Conservation (phyloP, 2,113 vertebrate genomes). For the Bujurquina vittata region DNA sequence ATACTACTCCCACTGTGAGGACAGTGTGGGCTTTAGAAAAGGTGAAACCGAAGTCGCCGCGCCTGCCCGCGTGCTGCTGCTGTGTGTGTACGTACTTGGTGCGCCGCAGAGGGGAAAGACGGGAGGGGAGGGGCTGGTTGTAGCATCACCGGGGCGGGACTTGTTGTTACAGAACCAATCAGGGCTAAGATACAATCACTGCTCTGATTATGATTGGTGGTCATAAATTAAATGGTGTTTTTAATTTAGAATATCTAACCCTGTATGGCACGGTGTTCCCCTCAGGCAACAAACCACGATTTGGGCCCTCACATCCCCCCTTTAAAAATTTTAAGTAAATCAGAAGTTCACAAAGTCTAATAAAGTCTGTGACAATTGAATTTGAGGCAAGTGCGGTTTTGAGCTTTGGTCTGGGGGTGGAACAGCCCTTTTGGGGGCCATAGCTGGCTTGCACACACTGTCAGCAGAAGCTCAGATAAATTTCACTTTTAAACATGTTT, state of each 20-base stretch:
- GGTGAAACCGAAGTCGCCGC: slow-evolving; percentile 32
- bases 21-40: not conserved
- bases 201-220: not conserved
- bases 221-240: not conserved
- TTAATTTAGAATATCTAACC: not conserved
- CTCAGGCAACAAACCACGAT: too few species aligned
- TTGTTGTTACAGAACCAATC: slow-evolving; percentile 39
- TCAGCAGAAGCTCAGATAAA: too few species aligned
- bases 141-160: slow-evolving; percentile 38
- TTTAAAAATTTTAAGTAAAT: too few species aligned
- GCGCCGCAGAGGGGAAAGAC: slow-evolving; percentile 45
- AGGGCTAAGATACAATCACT: not conserved
- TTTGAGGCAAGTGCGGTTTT: too few species aligned
- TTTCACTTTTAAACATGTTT: too few species aligned
- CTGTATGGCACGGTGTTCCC: too few species aligned
- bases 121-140: slow-evolving; percentile 44
- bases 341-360: too few species aligned
- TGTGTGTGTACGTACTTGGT: slow-evolving; percentile 7
- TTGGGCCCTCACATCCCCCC: too few species aligned
- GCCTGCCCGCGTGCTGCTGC: slow-evolving; percentile 10
- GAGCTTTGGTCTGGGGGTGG: too few species aligned
- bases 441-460: too few species aligned
- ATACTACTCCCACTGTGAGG: not conserved
- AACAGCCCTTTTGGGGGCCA: too few species aligned
- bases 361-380: too few species aligned